These are phyloP conservation scores for Sipunculus nudus DNA, from an alignment of 2,888 invertebrate species.

Conservation along the genomic window DNA sequence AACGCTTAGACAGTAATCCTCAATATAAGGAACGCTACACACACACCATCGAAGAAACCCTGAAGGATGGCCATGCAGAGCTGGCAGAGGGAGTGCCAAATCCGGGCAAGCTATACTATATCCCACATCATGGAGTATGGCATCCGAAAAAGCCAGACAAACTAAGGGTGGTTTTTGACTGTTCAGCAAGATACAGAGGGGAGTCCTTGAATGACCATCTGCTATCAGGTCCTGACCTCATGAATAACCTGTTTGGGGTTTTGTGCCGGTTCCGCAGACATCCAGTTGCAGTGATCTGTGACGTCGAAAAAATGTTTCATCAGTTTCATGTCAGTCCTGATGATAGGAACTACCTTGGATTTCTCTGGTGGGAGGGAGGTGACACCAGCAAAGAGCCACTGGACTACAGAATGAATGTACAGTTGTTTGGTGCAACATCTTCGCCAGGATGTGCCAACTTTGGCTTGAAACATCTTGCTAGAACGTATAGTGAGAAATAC, in stretches of 20 bases:
- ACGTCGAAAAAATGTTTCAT: slow-evolving; percentile 36
- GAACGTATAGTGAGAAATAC: neutral
- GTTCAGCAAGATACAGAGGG: slow-evolving; percentile 20
- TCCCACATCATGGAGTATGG: slow-evolving; percentile 22
- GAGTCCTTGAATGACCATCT: slow-evolving; percentile 27
- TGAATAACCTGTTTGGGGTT: slow-evolving; percentile 20
- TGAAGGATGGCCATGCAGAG: slow-evolving; percentile 18
- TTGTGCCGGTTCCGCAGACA: slow-evolving; percentile 24
- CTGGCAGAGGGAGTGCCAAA: neutral
- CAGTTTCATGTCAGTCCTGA: slow-evolving; percentile 14
- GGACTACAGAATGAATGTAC: slow-evolving; percentile 20
- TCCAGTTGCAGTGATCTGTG: slow-evolving; percentile 23
- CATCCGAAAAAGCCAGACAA: slow-evolving; percentile 21
- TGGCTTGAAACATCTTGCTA: slow-evolving; percentile 13
- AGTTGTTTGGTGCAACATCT: slow-evolving; percentile 18
- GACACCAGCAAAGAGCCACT: neutral
- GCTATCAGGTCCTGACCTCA: slow-evolving; percentile 25
- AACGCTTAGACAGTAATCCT: neutral
- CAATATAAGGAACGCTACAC: slow-evolving; percentile 8
- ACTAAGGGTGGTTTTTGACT: slow-evolving; percentile 30
- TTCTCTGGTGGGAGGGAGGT: slow-evolving; percentile 28
- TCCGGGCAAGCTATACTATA: slow-evolving; percentile 2
- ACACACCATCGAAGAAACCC: slow-evolving; percentile 6
- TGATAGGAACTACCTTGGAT: slow-evolving; percentile 20
- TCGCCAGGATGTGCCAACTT: slow-evolving; percentile 19